phyloP scores from a whole-genome alignment of 2,888 invertebrate species.

The Melinopterus prodromus region DNA sequence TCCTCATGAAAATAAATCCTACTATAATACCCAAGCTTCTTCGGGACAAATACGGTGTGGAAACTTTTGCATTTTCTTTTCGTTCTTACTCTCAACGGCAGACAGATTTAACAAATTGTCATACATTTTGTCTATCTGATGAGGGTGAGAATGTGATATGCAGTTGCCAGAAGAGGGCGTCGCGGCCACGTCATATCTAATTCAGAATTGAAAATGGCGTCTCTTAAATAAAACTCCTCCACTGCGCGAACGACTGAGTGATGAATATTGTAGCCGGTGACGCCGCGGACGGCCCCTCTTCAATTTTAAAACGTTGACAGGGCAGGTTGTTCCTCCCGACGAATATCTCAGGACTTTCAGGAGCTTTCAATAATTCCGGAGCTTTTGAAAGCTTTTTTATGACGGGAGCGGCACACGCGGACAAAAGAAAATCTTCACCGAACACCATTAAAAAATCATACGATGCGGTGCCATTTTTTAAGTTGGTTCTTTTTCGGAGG shows the following conservation, averaged over 20 bases:
- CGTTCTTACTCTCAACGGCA: neutral
- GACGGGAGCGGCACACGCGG: slow-evolving; percentile 8
- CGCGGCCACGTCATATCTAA: slow-evolving; percentile 16
- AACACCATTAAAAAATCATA: slow-evolving; percentile 34
- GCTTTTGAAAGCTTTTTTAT: slow-evolving; percentile 37
- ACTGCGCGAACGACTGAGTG: slow-evolving; percentile 26
- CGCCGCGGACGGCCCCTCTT: slow-evolving; percentile 30
- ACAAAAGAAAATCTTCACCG: slow-evolving; percentile 34
- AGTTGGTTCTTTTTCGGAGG: neutral
- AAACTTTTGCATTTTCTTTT: neutral
- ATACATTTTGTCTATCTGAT: neutral
- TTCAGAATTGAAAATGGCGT: slow-evolving; percentile 19
- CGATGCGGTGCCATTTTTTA: neutral
- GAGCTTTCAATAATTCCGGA: slow-evolving; percentile 37
- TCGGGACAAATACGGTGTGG: too few species aligned
- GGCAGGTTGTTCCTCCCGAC: slow-evolving; percentile 64
- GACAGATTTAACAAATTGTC: neutral
- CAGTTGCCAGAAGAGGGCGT: neutral
- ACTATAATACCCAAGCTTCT: too few species aligned
- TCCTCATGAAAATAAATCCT: too few species aligned
- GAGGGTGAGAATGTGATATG: neutral
- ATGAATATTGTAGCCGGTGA: slow-evolving; percentile 31
- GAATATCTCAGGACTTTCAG: slow-evolving; percentile 38
- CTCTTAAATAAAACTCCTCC: slow-evolving; percentile 20
- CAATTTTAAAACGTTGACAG: slow-evolving; percentile 51